Base-by-base conservation (phyloP, 2,888 invertebrate genomes). In the Dyspetes luteomarginatus region DNA sequence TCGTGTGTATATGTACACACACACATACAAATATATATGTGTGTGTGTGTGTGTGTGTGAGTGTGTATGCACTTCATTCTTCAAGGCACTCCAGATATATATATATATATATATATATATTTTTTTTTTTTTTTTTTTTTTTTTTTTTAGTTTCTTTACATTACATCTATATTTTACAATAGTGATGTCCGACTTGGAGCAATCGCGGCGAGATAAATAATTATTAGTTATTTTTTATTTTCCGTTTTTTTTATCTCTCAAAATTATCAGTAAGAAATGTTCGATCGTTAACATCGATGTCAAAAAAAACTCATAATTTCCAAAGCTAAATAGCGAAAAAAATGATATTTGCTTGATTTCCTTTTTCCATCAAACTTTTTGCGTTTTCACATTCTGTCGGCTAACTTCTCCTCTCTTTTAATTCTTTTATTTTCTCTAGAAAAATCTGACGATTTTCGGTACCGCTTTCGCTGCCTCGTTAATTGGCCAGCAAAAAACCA, bases 81-180 rank as follows among this genome's bases (percentile, higher is more conserved):
- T 90, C 90, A 92, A 92, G 92, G 92, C 92, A 92, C 92, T 92
- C 92, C 91, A 89, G 90, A 91, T 91, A 90, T 91, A 78, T 80
- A 72, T 78, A 60, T 81, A 75, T 73, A 79, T 68, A n/a, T n/a
- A n/a, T n/a, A n/a, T n/a, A n/a, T n/a, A n/a, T n/a, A n/a, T n/a
- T n/a, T n/a, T n/a, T n/a, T n/a, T n/a, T n/a, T n/a, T n/a, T n/a
- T n/a, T 75, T 45, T 62, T 65, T 71, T 56, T 45, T 65, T 41
- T 67, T 45, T 58, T 67, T 62, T 55, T 65, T 74, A n/a, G 22
- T 43, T 30, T 50, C 45, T 56, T 60, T 83, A 83, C 75, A 71
- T 82, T 82, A 80, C 83, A 81, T 83, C 81, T 80, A 81, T 85
- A 82, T 85, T 82, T 81, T 84, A 84, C 84, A 83, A 81, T 75